Base-by-base conservation (phyloP, 1,140 invertebrate genomes). In the Gonioctena quinquepunctata region DNA sequence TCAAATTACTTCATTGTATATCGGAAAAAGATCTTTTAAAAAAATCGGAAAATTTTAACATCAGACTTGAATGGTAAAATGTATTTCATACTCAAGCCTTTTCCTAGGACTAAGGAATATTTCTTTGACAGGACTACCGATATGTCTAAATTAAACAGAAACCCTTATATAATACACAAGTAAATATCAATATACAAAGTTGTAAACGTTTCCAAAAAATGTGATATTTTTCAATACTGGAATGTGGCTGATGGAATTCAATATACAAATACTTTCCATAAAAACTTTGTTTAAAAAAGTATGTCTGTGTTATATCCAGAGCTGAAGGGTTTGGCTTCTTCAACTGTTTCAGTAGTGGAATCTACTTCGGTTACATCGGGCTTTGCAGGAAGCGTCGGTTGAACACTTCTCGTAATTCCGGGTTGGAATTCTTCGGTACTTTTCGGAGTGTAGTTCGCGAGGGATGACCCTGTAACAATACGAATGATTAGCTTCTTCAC, bases 401-500 rank as follows among this genome's bases (percentile, higher is more conserved):
- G 64, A 11, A 68, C 52, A 22, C 63, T 70, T 71, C 79, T 76
- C 25, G 76, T 81, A 11, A 83, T 68, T 6, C 81, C 81, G 8
- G 80, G 69, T 66, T 82, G 79, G 70, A 83, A 83, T 4, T 79
- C 78, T 71, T 78, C 79, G 2, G 67, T 77, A 18, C 71, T 72
- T 77, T 81, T 83, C 33, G 81, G 80, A 6, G 77, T 81, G 69
- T 83, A 83, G 49, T 77, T 82, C 6, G 80, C 81, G 19, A 83
- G 72, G 21, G 77, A 76, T 23, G 80, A 81, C 50, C 80, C 81
- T 81, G 54, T 21, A 77, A 76, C 48, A 60, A 49, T 18, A 48
- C 42, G 16, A 42, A 42, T 13, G 0, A 42, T 42, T 42, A n/a
- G n/a, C n/a, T n/a, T n/a, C n/a, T n/a, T n/a, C n/a, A n/a, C n/a